phyloP scores from a whole-genome alignment of 1,140 invertebrate genomes.

The Ruditapes philippinarum region DNA sequence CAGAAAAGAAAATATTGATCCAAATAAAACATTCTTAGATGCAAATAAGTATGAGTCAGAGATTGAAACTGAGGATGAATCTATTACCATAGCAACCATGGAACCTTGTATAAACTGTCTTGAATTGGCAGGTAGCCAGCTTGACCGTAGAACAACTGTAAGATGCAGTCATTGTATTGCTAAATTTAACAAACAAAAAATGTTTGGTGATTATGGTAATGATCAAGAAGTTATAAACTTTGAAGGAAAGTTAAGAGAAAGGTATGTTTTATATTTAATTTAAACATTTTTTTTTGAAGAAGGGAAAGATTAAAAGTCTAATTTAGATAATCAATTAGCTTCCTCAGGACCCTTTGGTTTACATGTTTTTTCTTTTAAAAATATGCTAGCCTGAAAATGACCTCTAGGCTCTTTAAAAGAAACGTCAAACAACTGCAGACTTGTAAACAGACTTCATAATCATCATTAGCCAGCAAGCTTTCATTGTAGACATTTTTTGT shows the following conservation, averaged over 20 bases:
- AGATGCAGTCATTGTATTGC: conserved; percentile 38
- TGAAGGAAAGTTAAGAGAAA: background rate
- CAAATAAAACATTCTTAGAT: background rate
- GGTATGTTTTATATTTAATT: conserved; percentile 18
- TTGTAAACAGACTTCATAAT: too few species aligned
- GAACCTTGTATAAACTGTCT: conserved; percentile 61
- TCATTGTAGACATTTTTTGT: too few species aligned
- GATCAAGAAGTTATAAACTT: conserved; percentile 53
- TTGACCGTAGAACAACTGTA: background rate
- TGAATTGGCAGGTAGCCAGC: background rate
- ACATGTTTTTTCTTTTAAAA: too few species aligned
- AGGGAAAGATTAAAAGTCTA: too few species aligned
- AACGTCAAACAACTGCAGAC: too few species aligned
- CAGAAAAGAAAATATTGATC: conserved; percentile 31
- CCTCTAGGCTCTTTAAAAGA: too few species aligned
- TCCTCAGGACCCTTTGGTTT: too few species aligned
- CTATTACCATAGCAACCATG: conserved; percentile 4
- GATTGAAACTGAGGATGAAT: conserved; percentile 55
- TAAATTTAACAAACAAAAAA: background rate
- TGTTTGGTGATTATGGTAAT: conserved; percentile 24
- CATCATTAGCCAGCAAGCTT: too few species aligned
- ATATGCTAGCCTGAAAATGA: too few species aligned
- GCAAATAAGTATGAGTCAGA: conserved; percentile 47
- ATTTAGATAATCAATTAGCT: too few species aligned
- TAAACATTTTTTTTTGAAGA: too few species aligned